Base-by-base conservation (phyloP, 2,797 vertebrate species). In the Danio tinwini region DNA sequence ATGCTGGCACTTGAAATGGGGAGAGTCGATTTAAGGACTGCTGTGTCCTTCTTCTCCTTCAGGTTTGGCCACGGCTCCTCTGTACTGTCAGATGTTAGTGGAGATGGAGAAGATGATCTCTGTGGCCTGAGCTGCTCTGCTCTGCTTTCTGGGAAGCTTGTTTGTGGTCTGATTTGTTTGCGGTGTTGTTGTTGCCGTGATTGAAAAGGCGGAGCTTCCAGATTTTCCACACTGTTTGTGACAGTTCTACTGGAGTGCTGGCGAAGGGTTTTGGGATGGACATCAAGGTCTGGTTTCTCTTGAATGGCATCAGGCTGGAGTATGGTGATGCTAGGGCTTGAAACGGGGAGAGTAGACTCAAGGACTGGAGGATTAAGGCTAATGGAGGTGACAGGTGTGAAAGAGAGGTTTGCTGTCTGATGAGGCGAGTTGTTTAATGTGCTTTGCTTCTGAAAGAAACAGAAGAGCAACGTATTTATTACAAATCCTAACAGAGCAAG, bases 241-340 rank as follows among this genome's bases (percentile, higher is more conserved):
- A 37, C 45, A 84, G 64, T 65, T 6, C 80, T 59, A 39, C 8
- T 39, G 37, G 84, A 72, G 21, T 69, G 65, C 50, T 67, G 86
- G 9, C 82, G 40, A 71, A 63, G 52, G 12, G 88, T 85, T 82
- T 90, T 91, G 5, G 89, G 89, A 75, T 91, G 85, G 62, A 92
- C 63, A 42, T 92, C 88, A 44, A 87, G 91, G 56, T 92, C 89
- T 39, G 88, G 86, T 84, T 92, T 89, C 86, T 87, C 88, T 65
- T 88, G 89, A 17, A 79, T 83, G 42, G 81, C 16, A 55, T 85
- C 12, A 50, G 82, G 9, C 49, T 82, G 87, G 0, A 80, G 81
- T 14, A 86, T 87, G 81, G 89, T 84, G 50, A 80, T 71, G 4
- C 78, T 73, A 37, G 88, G 84, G 73, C 81, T 84, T 72, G 89